phyloP scores from a whole-genome alignment of 1,140 invertebrate genomes.

The Caenorhabditis briggsae region DNA sequence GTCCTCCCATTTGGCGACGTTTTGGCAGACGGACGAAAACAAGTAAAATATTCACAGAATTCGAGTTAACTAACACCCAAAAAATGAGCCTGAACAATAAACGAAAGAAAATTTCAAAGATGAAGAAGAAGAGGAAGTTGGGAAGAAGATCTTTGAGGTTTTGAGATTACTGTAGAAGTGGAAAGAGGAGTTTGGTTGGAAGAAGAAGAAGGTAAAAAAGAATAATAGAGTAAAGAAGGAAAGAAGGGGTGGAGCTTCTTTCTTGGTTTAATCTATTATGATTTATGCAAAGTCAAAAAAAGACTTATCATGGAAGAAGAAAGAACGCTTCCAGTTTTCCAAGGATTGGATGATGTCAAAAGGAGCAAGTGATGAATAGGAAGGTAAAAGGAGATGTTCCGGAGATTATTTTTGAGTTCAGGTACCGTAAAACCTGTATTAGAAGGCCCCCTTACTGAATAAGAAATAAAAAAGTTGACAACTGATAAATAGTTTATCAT shows the following conservation, averaged over 20 bases:
- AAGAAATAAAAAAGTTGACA: too few species aligned
- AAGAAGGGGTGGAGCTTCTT: constrained; percentile 5
- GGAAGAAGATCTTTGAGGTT: constrained; percentile 8
- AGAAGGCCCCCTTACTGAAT: too few species aligned
- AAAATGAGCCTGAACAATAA: constrained; percentile 23
- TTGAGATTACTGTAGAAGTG: not conserved
- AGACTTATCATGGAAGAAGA: not conserved
- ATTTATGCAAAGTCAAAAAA: constrained; percentile 27
- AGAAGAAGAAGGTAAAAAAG: not conserved
- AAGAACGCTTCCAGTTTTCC: too few species aligned
- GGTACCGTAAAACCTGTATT: too few species aligned
- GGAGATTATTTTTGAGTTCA: too few species aligned
- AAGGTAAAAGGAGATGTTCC: too few species aligned
- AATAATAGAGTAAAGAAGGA: not conserved
- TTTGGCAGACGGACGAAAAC: not conserved
- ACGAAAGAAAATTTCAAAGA: not conserved
- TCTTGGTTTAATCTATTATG: constrained; percentile 40
- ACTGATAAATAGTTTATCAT: too few species aligned
- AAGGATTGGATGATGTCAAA: too few species aligned
- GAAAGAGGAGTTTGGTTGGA: not conserved
- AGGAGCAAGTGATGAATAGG: too few species aligned
- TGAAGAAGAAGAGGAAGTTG: not conserved
- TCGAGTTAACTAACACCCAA: not conserved
- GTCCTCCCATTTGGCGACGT: not conserved
- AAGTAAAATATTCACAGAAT: constrained; percentile 34